These are phyloP conservation scores for Vicugna pacos DNA, from an alignment of 2,113 vertebrate genomes.

Conservation along the genomic window DNA sequence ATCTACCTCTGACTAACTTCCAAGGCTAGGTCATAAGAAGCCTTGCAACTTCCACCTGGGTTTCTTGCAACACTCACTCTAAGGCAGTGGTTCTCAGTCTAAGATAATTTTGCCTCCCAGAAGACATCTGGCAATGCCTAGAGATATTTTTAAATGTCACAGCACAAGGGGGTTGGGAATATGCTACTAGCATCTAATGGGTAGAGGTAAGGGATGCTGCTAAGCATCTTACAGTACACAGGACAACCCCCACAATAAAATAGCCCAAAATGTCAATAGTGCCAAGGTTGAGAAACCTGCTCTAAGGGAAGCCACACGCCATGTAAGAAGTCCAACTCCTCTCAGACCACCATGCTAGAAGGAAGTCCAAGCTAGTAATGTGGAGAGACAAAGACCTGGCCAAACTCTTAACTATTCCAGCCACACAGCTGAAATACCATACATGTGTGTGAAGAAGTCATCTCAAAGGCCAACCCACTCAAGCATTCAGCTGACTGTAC, in stretches of 20 bases:
- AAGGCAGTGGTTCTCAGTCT: not conserved
- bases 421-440: not conserved
- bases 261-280: not conserved
- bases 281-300: not conserved
- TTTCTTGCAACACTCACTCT: not conserved
- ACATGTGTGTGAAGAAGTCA: not conserved
- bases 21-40: not conserved
- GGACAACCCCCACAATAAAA: not conserved
- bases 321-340: not conserved
- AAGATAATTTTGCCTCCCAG: not conserved
- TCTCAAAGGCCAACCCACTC: not conserved
- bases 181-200: not conserved
- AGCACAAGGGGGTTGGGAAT: not conserved
- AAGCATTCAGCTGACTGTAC: not conserved
- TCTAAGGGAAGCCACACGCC: not conserved
- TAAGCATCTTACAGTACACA: not conserved
- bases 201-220: not conserved
- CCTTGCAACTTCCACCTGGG: not conserved
- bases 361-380: not conserved
- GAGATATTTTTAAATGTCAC: not conserved
- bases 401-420: not conserved
- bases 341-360: not conserved
- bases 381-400: not conserved
- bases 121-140: not conserved
- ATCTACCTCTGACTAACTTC: not conserved